These are phyloP conservation scores for Dicerorhinus sumatrensis DNA, from an alignment of 2,113 vertebrate species.

Conservation along the genomic window DNA sequence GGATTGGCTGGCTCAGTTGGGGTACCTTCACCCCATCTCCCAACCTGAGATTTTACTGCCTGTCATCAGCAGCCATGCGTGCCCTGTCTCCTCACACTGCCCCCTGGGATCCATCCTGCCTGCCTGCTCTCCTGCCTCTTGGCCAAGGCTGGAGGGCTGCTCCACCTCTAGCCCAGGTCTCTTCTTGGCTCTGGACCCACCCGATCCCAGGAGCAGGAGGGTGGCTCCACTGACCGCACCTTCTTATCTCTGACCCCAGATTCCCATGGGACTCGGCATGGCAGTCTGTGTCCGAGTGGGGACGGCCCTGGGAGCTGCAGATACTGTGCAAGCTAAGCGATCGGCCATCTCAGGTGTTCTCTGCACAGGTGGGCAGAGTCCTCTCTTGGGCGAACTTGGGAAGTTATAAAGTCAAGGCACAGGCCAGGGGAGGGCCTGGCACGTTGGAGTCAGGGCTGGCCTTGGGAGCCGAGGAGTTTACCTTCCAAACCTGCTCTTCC, in stretches of 20 bases:
- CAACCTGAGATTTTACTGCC: neutral
- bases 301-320: slow-evolving; percentile 91
- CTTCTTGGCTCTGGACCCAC: neutral
- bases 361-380: slow-evolving; percentile 87
- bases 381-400: neutral
- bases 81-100: neutral
- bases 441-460: neutral
- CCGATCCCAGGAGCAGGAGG: neutral
- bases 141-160: neutral
- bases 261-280: slow-evolving; percentile 89
- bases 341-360: slow-evolving; percentile 86
- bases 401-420: neutral
- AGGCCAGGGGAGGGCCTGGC: neutral
- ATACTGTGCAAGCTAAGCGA: slow-evolving; percentile 85
- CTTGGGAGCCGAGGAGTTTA: neutral
- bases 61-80: neutral
- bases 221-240: neutral
- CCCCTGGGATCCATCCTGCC: neutral
- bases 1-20: too few relatives aligned
- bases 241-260: slow-evolving; percentile 81
- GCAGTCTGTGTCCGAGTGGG: slow-evolving; percentile 91
- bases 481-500: neutral
- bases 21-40: too few relatives aligned
- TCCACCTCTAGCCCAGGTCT: neutral
- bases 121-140: slow-evolving; percentile 43